Conservation (phyloP, 2,888 invertebrate genomes). For the Mythimna pallens region DNA sequence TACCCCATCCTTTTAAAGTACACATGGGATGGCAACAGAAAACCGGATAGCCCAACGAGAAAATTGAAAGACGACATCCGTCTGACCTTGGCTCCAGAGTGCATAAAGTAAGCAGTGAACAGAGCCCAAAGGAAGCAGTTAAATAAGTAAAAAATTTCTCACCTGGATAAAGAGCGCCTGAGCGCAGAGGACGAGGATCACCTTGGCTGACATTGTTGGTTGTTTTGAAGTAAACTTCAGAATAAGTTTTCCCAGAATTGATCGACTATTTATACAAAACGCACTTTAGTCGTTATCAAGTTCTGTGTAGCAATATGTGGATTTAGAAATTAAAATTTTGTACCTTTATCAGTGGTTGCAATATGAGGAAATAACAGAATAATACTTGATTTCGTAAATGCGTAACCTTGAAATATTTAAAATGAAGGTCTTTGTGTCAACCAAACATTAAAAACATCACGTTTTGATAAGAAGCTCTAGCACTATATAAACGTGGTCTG, state of each 20-base stretch:
- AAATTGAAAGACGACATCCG: too few relatives aligned
- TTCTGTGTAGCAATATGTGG: too few relatives aligned
- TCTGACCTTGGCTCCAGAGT: too few relatives aligned
- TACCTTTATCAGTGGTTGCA: background rate
- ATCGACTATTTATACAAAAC: constrained; percentile 34
- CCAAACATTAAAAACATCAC: background rate
- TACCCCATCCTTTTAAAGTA: too few relatives aligned
- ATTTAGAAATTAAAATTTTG: background rate
- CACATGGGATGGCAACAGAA: too few relatives aligned
- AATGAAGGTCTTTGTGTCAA: background rate
- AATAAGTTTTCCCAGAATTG: constrained; percentile 28
- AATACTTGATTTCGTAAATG: background rate
- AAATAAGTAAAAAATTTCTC: background rate
- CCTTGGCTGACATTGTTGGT: constrained; percentile 36
- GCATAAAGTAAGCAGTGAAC: too few relatives aligned
- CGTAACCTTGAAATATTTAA: background rate
- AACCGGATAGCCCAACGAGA: too few relatives aligned
- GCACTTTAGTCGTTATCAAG: constrained; percentile 21
- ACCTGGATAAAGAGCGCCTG: constrained; percentile 28
- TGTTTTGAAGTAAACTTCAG: constrained; percentile 23
- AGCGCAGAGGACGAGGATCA: constrained; percentile 22
- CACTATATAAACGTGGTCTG: constrained; percentile 21
- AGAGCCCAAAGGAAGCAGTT: too few relatives aligned
- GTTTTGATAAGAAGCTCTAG: constrained; percentile 17
- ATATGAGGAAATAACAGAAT: background rate